phyloP scores from a whole-genome alignment of 2,888 invertebrate genomes.

The Phytoseiulus persimilis region DNA sequence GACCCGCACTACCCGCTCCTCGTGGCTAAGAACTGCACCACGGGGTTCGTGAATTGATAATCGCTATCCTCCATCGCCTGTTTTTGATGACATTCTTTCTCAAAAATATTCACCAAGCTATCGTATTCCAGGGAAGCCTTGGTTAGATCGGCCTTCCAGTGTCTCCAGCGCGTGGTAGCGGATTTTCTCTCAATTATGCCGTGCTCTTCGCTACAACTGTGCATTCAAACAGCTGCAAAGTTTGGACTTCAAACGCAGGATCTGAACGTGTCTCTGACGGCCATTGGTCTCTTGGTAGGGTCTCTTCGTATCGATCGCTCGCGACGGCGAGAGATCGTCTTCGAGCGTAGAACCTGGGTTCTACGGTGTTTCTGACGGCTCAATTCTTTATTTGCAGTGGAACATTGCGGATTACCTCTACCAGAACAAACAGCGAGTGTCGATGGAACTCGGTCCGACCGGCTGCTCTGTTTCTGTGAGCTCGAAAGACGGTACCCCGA shows the following conservation, averaged over 20 bases:
- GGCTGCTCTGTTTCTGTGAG: constrained; percentile 45
- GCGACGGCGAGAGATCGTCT: background rate
- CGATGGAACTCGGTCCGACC: constrained; percentile 47
- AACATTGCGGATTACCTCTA: constrained; percentile 95
- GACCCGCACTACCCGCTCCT: constrained; percentile 34
- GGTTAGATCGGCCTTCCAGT: constrained; percentile 87
- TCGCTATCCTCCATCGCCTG: too few species aligned
- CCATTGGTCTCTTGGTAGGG: constrained; percentile 85
- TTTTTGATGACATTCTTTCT: too few species aligned
- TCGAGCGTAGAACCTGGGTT: background rate
- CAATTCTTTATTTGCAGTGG: constrained; percentile 63
- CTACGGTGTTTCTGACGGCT: background rate
- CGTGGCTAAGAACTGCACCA: constrained; percentile 28
- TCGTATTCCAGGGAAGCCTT: constrained; percentile 64
- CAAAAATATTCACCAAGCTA: background rate
- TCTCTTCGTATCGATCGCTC: background rate
- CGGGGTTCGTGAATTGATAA: constrained; percentile 25
- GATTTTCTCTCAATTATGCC: constrained; percentile 88
- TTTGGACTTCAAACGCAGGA: constrained; percentile 94
- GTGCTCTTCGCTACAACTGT: constrained; percentile 77
- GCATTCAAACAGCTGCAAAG: constrained; percentile 83
- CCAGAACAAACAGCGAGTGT: constrained; percentile 68
- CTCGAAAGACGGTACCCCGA: constrained; percentile 21
- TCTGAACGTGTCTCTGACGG: constrained; percentile 90
- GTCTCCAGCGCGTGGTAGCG: constrained; percentile 85